Conservation (phyloP, 2,113 vertebrate genomes). For the Ailuropoda melanoleuca region DNA sequence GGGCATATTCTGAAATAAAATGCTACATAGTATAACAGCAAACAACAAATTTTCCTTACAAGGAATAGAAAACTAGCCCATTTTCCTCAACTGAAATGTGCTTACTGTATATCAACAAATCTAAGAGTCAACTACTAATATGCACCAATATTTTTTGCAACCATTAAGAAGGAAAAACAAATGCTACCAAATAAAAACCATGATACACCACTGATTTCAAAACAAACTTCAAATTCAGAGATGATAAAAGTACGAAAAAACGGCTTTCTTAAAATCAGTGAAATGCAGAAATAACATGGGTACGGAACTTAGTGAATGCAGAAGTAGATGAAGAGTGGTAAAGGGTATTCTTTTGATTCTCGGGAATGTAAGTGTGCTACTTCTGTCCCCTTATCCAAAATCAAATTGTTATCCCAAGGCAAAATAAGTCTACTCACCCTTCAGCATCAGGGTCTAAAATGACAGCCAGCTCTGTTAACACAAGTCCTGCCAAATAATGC, state of each 20-base stretch:
- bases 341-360: background rate
- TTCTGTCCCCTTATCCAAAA: background rate
- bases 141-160: background rate
- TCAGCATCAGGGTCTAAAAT: slow-evolving; percentile 98
- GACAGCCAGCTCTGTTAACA: slow-evolving; percentile 95
- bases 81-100: background rate
- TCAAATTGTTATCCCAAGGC: background rate
- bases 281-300: background rate
- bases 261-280: background rate
- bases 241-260: background rate
- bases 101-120: background rate
- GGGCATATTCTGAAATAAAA: background rate
- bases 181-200: background rate
- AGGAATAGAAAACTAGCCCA: background rate
- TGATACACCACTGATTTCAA: background rate
- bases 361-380: background rate
- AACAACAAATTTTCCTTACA: background rate
- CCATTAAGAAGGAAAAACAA: background rate
- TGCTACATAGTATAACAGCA: background rate
- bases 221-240: background rate
- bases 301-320: background rate
- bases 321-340: background rate
- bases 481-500: slow-evolving; percentile 95
- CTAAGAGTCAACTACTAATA: background rate
- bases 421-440: slow-evolving; percentile 86